These are phyloP conservation scores for Platynereis dumerilii DNA, from an alignment of 2,888 invertebrate genomes.

Conservation along the genomic window DNA sequence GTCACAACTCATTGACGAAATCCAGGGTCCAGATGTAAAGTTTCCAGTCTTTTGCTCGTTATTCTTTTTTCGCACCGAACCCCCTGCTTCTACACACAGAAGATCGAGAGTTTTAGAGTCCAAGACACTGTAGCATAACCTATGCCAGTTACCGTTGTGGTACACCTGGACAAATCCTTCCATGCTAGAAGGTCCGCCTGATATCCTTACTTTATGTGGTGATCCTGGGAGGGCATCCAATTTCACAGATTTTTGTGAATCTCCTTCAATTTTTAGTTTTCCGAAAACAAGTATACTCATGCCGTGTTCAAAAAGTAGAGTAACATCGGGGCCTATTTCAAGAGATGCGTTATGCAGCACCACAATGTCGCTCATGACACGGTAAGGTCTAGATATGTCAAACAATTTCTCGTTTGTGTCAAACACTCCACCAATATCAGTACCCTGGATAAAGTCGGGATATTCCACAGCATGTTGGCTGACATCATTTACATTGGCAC, in stretches of 20 bases:
- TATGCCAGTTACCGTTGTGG: background rate
- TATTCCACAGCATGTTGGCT: background rate
- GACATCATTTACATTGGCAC: background rate
- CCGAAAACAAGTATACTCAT: background rate
- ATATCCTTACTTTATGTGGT: background rate
- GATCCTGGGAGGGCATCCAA: background rate
- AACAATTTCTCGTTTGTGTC: background rate
- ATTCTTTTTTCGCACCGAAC: background rate
- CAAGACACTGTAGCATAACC: background rate
- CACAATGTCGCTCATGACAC: background rate
- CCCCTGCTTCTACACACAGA: background rate
- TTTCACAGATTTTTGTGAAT: background rate
- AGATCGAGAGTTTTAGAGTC: background rate
- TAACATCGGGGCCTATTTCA: background rate
- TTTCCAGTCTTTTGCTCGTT: no score
- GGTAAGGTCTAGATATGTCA: background rate
- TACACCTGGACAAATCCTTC: conserved; percentile 3
- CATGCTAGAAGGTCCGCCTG: background rate
- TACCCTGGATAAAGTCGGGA: background rate
- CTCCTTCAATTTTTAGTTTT: background rate
- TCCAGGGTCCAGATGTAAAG: no score
- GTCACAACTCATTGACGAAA: no score
- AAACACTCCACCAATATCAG: background rate
- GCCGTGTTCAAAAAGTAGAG: background rate
- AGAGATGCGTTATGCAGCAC: background rate